Base-by-base conservation (phyloP, 2,888 invertebrate genomes). In the Drosophila rubida region DNA sequence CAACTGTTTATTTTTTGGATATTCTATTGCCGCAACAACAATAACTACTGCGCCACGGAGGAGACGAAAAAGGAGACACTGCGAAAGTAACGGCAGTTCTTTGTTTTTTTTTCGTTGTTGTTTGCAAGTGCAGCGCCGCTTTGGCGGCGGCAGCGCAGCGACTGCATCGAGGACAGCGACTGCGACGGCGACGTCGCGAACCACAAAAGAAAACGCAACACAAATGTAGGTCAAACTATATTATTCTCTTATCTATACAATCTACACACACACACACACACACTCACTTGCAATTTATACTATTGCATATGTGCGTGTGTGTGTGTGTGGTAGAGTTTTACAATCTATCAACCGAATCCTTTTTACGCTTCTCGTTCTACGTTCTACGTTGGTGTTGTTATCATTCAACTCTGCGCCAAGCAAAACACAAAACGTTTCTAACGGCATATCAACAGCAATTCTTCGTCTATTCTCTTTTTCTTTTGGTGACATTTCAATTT, bases 171-270 rank as follows among this genome's bases (percentile, higher is more conserved):
- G 13, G 14, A 37, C 35, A 37, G 32, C 32, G 32, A 32, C 32
- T 11, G 32, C 11, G 32, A n/a, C 32, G n/a, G 32, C 32, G 32
- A 32, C 32, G 32, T 32, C 32, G 32, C 32, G 32, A 49, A 27
- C 53, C 16, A 27, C 44, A 45, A 25, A 41, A 41, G 48, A 49
- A 49, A 42, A 57, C 58, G 35, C 73, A 69, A 70, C 63, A 74
- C 66, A 74, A 67, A 75, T 75, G 72, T 75, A 72, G 75, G 75
- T 76, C 76, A 75, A 65, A 62, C 35, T 55, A 9, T 55, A 55
- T 54, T 55, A 62, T 59, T 44, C 61, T 62, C 44, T 53, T 67
- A 65, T 64, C 19, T n/a, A 25, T 39, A 27, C 32, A 32, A 32
- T 32, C 32, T 37, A 14, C 5, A 37, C 35, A 37, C 35, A 35